Evolutionary conservation across 2,797 vertebrate genomes (phyloP).

Genomic region (Cirrhinus molitorella): DNA sequence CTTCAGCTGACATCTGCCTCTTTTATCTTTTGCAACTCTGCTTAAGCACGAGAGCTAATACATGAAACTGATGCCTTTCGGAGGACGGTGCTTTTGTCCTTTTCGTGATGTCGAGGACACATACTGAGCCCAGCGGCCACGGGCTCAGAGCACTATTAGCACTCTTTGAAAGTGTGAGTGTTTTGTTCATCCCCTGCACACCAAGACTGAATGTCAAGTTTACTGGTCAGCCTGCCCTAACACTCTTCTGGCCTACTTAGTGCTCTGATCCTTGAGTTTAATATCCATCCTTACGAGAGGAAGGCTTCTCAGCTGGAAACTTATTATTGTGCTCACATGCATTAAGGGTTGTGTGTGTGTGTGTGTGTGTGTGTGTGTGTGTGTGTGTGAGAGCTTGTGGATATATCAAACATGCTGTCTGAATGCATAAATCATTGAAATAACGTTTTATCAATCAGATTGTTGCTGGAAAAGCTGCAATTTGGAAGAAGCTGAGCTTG

Average conservation of each 20-base stretch:
- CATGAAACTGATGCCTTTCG: neutral
- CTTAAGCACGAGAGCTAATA: neutral
- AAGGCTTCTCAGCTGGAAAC: conserved; percentile 1
- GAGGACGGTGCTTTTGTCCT: neutral
- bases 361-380: conserved; percentile 52
- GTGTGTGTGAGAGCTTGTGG: neutral
- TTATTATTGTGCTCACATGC: conserved; percentile 28
- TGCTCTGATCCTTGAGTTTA: conserved; percentile 16
- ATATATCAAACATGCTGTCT: conserved; percentile 10
- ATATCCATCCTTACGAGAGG: neutral
- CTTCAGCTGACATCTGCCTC: conserved; percentile 73
- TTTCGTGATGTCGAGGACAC: conserved; percentile 24
- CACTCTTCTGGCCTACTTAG: conserved; percentile 41
- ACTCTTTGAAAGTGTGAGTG: conserved; percentile 38
- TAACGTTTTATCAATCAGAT: neutral
- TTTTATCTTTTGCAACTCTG: conserved; percentile 64
- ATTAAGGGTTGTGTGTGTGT: neutral
- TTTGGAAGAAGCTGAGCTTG: neutral
- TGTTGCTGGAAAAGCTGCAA: neutral
- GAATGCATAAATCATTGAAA: neutral
- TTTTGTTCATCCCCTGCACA: conserved; percentile 27
- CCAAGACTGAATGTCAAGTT: conserved; percentile 4
- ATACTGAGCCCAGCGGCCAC: neutral
- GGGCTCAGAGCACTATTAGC: conserved; percentile 36
- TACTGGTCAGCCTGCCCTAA: conserved; percentile 26